Percentiles rank a stretch among this genome's conserved stretches.
These are phyloP conservation scores for Eupithecia vulgata DNA, from an alignment of 2,888 invertebrate genomes.

Conservation along the genomic window DNA sequence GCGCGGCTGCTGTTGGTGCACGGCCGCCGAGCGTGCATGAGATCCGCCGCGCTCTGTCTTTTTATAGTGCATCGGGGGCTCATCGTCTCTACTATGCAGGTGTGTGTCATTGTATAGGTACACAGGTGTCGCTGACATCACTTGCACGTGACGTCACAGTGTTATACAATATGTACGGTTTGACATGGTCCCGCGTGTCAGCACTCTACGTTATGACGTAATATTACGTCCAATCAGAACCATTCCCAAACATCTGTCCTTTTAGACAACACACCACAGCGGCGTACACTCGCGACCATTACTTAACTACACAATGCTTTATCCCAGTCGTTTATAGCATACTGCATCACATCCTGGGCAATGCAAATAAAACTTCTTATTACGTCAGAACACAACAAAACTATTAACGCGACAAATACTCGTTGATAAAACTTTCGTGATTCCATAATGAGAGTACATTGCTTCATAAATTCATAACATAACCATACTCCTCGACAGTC, in stretches of 20 bases:
- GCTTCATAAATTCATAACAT: background rate
- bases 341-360: background rate
- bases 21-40: constrained; percentile 95
- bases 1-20: constrained; percentile 94
- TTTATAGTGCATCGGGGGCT: constrained; percentile 99
- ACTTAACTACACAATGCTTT: background rate
- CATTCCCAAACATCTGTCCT: too few relatives aligned
- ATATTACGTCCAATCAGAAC: too few relatives aligned
- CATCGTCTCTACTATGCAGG: constrained; percentile 98
- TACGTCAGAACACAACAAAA: too few relatives aligned
- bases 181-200: too few relatives aligned
- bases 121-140: background rate
- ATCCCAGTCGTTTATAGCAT: background rate
- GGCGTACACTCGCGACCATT: too few relatives aligned
- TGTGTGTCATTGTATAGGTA: constrained; percentile 47
- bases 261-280: too few relatives aligned
- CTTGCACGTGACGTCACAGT: too few relatives aligned
- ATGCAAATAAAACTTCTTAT: background rate
- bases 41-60: constrained; percentile 98
- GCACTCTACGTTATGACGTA: too few relatives aligned
- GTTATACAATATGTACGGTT: too few relatives aligned
- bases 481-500: background rate
- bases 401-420: too few relatives aligned
- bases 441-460: too few relatives aligned
- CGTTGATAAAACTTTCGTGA: too few relatives aligned